Conservation (phyloP, 2,113 vertebrate species). For the Rynchops niger region DNA sequence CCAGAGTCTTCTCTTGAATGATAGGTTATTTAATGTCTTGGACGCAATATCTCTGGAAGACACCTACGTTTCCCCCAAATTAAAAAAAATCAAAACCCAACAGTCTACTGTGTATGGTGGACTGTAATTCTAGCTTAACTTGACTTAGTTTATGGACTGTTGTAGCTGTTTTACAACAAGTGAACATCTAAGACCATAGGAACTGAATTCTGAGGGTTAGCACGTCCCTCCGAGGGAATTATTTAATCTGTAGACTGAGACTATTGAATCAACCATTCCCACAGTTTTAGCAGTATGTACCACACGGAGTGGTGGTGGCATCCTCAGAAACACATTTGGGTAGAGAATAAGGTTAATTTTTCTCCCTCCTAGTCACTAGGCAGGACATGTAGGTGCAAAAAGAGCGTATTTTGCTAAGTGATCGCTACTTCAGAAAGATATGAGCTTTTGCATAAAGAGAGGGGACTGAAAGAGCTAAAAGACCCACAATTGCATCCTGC, state of each 20-base stretch:
- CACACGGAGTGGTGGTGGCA: not conserved
- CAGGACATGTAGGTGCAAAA: not conserved
- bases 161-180: not conserved
- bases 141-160: not conserved
- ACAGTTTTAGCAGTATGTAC: not conserved
- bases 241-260: not conserved
- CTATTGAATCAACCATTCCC: not conserved
- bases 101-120: not conserved
- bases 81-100: not conserved
- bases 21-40: not conserved
- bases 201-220: not conserved
- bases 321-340: not conserved
- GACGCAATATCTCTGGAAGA: accelerated
- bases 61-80: not conserved
- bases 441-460: not conserved
- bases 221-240: not conserved
- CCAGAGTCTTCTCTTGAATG: not conserved
- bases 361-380: not conserved
- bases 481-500: not conserved
- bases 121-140: not conserved
- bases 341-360: not conserved
- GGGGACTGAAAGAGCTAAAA: not conserved
- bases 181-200: not conserved
- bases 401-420: not conserved
- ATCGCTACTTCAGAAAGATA: not conserved